Percentiles rank a stretch among this genome's conserved stretches.
Evolutionary conservation across 2,888 invertebrate genomes (phyloP).

Genomic region (Hydropsyche betteni): DNA sequence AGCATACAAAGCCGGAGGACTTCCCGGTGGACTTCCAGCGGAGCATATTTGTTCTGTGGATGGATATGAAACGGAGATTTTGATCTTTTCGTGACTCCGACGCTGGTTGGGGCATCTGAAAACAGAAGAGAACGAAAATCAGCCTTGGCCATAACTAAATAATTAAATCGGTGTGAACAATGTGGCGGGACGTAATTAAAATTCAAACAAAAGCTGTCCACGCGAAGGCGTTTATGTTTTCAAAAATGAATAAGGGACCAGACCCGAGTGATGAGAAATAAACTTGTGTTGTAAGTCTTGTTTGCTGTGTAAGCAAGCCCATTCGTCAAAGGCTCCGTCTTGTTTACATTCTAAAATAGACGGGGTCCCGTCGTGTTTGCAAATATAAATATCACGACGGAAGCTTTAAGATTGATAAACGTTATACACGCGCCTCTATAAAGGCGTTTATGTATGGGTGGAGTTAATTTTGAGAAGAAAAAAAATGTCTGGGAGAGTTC

Average conservation of each 20-base stretch:
- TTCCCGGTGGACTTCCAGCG: constrained; percentile 59
- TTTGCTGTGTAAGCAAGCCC: constrained; percentile 18
- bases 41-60: constrained; percentile 76
- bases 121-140: neutral
- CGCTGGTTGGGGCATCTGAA: constrained; percentile 70
- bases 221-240: neutral
- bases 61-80: constrained; percentile 87
- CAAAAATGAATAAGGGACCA: neutral
- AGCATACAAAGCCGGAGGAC: constrained; percentile 67
- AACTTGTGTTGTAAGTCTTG: constrained; percentile 21
- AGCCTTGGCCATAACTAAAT: neutral
- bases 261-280: constrained; percentile 18
- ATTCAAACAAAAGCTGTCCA: constrained; percentile 3
- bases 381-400: constrained; percentile 13
- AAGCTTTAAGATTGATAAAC: neutral
- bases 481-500: no score
- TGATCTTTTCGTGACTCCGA: constrained; percentile 78
- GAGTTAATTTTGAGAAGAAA: no score
- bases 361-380: constrained; percentile 10
- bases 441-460: no score
- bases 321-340: constrained; percentile 27
- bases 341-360: constrained; percentile 25
- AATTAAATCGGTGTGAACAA: neutral
- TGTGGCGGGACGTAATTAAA: constrained; percentile 14
- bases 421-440: no score